These are phyloP conservation scores for Epistrophe grossulariae DNA, from an alignment of 2,888 invertebrate genomes.

Conservation along the genomic window DNA sequence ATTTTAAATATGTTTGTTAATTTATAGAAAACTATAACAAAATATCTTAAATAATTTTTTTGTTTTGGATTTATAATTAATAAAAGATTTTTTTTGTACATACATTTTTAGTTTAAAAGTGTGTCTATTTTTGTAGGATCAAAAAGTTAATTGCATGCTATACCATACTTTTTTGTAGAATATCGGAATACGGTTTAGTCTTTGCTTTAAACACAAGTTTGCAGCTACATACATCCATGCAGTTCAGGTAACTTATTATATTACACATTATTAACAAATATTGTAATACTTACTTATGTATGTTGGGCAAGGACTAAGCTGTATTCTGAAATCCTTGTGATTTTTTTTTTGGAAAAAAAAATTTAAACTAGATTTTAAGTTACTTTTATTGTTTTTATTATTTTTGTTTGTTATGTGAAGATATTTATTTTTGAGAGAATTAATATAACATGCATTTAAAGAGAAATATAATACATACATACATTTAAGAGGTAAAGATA, in stretches of 20 bases:
- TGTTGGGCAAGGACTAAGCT: slow-evolving; percentile 83
- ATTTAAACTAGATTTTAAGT: slow-evolving; percentile 28
- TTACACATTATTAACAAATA: slow-evolving; percentile 23
- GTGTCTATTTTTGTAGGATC: slow-evolving; percentile 10
- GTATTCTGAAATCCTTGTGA: slow-evolving; percentile 80
- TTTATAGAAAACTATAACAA: slow-evolving; percentile 7
- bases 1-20: neutral
- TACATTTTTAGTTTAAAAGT: slow-evolving; percentile 48
- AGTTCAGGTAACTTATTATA: slow-evolving; percentile 30
- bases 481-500: slow-evolving; percentile 15
- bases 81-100: slow-evolving; percentile 30
- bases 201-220: slow-evolving; percentile 81
- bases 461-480: slow-evolving; percentile 24
- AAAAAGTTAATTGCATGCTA: slow-evolving; percentile 69
- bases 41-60: slow-evolving; percentile 1
- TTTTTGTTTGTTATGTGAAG: slow-evolving; percentile 11
- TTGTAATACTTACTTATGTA: slow-evolving; percentile 80
- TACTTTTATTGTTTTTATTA: slow-evolving; percentile 15
- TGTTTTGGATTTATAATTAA: slow-evolving; percentile 15
- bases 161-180: slow-evolving; percentile 74
- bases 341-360: slow-evolving; percentile 13
- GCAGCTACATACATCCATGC: slow-evolving; percentile 65
- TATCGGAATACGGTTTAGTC: slow-evolving; percentile 83
- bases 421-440: slow-evolving; percentile 36
- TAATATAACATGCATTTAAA: slow-evolving; percentile 71